These are phyloP conservation scores for Ormyrus nitidulus DNA, from an alignment of 2,888 invertebrate species.

Conservation along the genomic window DNA sequence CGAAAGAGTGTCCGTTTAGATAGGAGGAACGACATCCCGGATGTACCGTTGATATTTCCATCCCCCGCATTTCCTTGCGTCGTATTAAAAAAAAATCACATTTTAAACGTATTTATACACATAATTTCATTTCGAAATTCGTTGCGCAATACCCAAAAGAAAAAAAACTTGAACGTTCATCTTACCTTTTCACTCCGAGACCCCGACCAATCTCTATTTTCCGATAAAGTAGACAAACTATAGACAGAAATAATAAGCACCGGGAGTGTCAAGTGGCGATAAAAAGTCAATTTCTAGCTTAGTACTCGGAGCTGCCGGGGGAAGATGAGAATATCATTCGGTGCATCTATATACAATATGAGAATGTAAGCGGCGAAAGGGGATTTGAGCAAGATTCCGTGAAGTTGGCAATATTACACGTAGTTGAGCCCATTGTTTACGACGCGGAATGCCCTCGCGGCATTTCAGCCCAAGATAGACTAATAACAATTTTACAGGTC, in stretches of 20 bases:
- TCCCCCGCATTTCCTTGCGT: slow-evolving; percentile 63
- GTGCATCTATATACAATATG: not conserved
- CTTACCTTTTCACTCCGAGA: no score
- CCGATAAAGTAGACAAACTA: no score
- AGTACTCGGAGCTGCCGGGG: not conserved
- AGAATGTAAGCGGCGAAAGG: slow-evolving; percentile 5
- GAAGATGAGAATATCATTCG: slow-evolving; percentile 38
- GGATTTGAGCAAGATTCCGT: slow-evolving; percentile 53
- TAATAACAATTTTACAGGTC: slow-evolving; percentile 54
- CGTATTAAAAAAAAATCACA: no score
- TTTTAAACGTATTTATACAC: no score
- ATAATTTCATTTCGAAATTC: no score
- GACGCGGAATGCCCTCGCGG: slow-evolving; percentile 41
- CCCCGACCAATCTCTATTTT: no score
- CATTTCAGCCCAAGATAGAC: slow-evolving; percentile 46
- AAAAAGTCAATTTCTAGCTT: slow-evolving; percentile 38
- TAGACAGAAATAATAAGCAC: no score
- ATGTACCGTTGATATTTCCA: slow-evolving; percentile 68
- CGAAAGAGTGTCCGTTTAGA: slow-evolving; percentile 70
- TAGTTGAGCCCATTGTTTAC: slow-evolving; percentile 61
- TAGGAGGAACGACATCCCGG: slow-evolving; percentile 72
- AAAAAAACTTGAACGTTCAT: no score
- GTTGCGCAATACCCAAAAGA: no score
- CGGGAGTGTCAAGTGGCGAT: slow-evolving; percentile 13
- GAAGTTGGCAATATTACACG: slow-evolving; percentile 61